Conservation (phyloP, 2,113 vertebrate genomes). For the Ochotona princeps region DNA sequence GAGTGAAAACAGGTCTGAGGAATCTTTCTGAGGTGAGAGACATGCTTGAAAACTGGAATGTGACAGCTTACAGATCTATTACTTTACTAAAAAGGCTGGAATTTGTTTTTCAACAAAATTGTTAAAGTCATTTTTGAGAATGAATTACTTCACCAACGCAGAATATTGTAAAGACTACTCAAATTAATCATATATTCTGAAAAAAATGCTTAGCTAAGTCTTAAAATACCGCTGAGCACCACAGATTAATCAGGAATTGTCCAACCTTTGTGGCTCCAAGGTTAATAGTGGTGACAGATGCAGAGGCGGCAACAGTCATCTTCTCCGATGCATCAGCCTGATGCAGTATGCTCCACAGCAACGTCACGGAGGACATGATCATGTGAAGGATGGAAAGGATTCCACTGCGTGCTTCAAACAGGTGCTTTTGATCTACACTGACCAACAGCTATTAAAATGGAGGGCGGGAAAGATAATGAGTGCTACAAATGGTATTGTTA, state of each 20-base stretch:
- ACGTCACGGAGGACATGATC: constrained; percentile 98
- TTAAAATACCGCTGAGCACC: not conserved
- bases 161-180: not conserved
- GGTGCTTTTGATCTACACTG: constrained; percentile 96
- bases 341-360: constrained; percentile 96
- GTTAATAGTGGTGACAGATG: constrained; percentile 95
- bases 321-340: constrained; percentile 95
- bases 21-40: not conserved
- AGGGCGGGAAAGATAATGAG: constrained; percentile 13
- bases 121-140: not conserved
- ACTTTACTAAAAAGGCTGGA: not conserved
- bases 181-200: constrained; percentile 30
- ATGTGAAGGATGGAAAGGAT: constrained; percentile 97
- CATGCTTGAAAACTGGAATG: not conserved
- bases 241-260: not conserved
- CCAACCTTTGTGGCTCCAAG: constrained; percentile 97
- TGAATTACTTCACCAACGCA: not conserved
- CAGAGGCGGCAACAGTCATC: constrained; percentile 90
- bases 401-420: constrained; percentile 95
- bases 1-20: not conserved
- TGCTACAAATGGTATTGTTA: not conserved
- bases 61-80: not conserved
- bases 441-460: constrained; percentile 90
- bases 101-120: not conserved
- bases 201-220: not conserved